Percentiles rank a stretch among this genome's conserved stretches.
Conservation (phyloP, 2,797 vertebrate species). For the Astyanax mexicanus region DNA sequence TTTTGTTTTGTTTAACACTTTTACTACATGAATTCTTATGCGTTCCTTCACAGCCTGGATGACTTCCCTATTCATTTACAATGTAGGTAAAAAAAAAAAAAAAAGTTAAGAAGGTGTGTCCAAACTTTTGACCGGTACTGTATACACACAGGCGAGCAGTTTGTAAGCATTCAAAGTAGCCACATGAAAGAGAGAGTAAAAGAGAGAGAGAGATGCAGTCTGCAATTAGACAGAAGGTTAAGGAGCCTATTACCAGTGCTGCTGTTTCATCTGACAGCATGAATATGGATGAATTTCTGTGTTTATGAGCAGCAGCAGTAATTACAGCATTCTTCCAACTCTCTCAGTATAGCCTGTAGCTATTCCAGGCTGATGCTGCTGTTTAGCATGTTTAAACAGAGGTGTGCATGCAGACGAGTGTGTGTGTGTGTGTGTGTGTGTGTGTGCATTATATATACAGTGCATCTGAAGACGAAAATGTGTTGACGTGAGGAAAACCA, state of each 20-base stretch:
- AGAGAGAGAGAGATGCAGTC: conserved; percentile 32
- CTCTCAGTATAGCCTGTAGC: conserved; percentile 33
- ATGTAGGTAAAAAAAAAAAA: no score
- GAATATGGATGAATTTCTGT: conserved; percentile 50
- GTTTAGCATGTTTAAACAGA: conserved; percentile 34
- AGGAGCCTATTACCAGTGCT: conserved; percentile 27
- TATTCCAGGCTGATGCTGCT: conserved; percentile 38
- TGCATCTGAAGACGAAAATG: not conserved
- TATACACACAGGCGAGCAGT: not conserved
- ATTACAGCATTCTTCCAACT: conserved; percentile 40
- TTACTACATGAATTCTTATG: no score
- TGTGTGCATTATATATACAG: conserved; percentile 15
- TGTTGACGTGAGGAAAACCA: not conserved
- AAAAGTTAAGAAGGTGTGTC: no score
- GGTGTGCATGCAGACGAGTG: conserved; percentile 24
- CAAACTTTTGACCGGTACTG: no score
- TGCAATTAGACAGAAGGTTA: conserved; percentile 40
- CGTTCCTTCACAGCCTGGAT: no score
- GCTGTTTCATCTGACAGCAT: conserved; percentile 39
- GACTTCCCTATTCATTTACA: no score
- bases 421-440: conserved; percentile 33
- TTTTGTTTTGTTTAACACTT: no score
- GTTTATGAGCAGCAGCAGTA: conserved; percentile 43
- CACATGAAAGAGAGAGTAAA: conserved; percentile 37
- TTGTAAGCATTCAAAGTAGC: conserved; percentile 28